Evolutionary conservation across 2,113 vertebrate genomes (phyloP), one percentile per base, ranked within the genome.

Genomic region (Cyanoderma ruficeps): DNA sequence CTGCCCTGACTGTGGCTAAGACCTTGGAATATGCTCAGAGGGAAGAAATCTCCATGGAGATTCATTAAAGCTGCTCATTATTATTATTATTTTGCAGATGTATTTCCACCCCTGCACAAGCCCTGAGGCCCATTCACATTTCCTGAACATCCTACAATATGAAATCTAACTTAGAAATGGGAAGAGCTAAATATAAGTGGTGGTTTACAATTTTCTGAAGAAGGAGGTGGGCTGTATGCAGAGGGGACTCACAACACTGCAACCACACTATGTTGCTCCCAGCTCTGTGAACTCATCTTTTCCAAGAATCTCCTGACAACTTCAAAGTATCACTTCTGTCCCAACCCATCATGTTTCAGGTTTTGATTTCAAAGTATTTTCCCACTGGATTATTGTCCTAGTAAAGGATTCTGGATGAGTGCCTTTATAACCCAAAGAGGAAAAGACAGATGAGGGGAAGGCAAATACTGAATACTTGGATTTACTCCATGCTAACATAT

Each of bases 1-100:
- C 69, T 87, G 33, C 42, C 56, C 60, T 69, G 50, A 53, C 39
- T 63, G 30, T 42, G 35, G 64, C 52, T 92, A 90, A 94, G 83
- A 88, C 60, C 64, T 94, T 81, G 80, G 14, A 92, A 93, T 55
- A 80, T 55, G 23, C 64, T 92, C 64, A 83, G 35, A 83, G 27
- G 20, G 75, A 90, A 53, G 76, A 93, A 89, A 87, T 81, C 89
- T 92, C 86, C 64, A 87, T 60, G 68, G 89, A 92, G 71, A 96
- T 70, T 81, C 56, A 83, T 19, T 27, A 81, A 78, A 78, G 64
- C 37, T 56, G 5, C 31, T 92, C 35, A 52, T 77, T 90, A 52
- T 77, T 90, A 55, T 74, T 83, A 83, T 67, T 90, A 87, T 77
- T 90, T 83, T 88, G 56, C 60, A 84, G 52, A 69, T 3, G 4